Evolutionary conservation across 2,797 vertebrate species (phyloP).

Genomic region (Ptychadena robeensis): DNA sequence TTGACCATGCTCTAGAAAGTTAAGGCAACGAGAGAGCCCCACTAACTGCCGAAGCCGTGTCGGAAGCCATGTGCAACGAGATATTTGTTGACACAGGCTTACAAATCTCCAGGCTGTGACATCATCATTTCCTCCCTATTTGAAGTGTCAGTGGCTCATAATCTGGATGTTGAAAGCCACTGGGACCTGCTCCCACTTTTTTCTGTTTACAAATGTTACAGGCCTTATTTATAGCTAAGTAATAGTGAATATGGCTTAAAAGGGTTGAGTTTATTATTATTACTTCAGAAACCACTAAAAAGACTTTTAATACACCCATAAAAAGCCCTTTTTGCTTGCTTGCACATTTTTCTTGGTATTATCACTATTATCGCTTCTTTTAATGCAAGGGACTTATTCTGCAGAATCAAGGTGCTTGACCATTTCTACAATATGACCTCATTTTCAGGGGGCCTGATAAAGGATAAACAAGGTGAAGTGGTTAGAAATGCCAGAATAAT

Average conservation of each 20-base stretch:
- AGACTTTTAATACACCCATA: slow-evolving; percentile 19
- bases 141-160: slow-evolving; percentile 59
- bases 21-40: slow-evolving; percentile 31
- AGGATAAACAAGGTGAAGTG: too few relatives aligned
- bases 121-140: slow-evolving; percentile 58
- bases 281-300: slow-evolving; percentile 41
- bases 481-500: too few relatives aligned
- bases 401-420: not conserved
- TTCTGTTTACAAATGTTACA: slow-evolving; percentile 53
- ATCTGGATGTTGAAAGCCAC: slow-evolving; percentile 55
- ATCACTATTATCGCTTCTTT: slow-evolving; percentile 15
- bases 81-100: slow-evolving; percentile 60
- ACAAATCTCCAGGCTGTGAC: slow-evolving; percentile 58
- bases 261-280: slow-evolving; percentile 53
- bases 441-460: too few relatives aligned
- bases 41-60: slow-evolving; percentile 48
- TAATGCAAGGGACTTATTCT: not conserved
- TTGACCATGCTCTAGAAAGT: slow-evolving; percentile 52
- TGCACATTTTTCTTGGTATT: slow-evolving; percentile 24
- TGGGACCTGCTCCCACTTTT: slow-evolving; percentile 57
- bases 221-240: slow-evolving; percentile 49
- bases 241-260: slow-evolving; percentile 45
- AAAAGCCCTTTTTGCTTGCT: slow-evolving; percentile 6
- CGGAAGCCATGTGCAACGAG: slow-evolving; percentile 57
- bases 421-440: not conserved